Evolutionary conservation across 1,140 invertebrate genomes (phyloP), one percentile per base, ranked within the genome.

Genomic region (Heliconius himera): DNA sequence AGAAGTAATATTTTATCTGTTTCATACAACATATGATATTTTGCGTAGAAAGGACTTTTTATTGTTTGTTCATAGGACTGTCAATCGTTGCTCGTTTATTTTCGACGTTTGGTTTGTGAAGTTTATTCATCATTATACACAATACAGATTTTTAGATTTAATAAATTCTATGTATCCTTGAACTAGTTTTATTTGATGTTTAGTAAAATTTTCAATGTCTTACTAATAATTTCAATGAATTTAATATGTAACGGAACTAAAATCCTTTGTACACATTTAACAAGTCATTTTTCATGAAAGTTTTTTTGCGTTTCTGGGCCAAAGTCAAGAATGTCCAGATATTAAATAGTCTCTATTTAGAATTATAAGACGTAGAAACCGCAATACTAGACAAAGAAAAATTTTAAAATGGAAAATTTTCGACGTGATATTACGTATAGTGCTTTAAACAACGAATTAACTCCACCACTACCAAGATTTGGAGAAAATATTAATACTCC

Each of bases 91-190:
- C 76, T 89, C 86, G 88, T 93, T 93, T 93, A 93, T 93, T 93
- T 93, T 93, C 91, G 90, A 91, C 90, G 86, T 92, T 92, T 91
- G 85, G 83, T 87, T 89, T 86, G 84, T 90, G 84, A 85, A 91
- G 84, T 89, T 85, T 87, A 88, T 90, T 90, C 79, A 87, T 82
- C 79, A 81, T 71, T 81, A 83, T 76, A 81, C 81, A 85, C 60
- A 70, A 76, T 49, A 70, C 13, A 46, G 60, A 77, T 87, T 81
- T 83, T 85, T 85, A 70, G 81, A 83, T 80, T 85, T 88, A 85
- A 83, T 85, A 93, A 92, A 92, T 90, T 91, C 84, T 87, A 88
- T 87, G 91, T 92, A 91, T 91, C 87, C 86, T 89, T 91, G 87
- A 90, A 88, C 81, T 83, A 85, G 70, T 81, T 87, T 85, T 74